These are phyloP conservation scores for Heterocephalus glaber DNA, from an alignment of 2,113 vertebrate species.

Conservation along the genomic window DNA sequence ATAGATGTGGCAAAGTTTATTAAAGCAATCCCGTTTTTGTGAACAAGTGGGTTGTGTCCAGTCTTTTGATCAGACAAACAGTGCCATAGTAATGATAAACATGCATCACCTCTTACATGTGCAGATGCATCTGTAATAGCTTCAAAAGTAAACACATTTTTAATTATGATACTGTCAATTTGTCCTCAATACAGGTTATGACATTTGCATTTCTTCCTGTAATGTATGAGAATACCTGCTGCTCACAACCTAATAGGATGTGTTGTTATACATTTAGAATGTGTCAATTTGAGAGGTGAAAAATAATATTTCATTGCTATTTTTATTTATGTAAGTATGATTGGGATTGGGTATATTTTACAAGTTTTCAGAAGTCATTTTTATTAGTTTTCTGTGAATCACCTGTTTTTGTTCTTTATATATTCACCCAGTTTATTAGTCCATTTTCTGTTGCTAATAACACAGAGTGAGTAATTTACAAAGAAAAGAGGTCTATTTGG, in stretches of 20 bases:
- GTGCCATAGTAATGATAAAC: slow-evolving; percentile 4
- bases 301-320: slow-evolving; percentile 4
- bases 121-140: background rate
- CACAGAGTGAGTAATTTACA: background rate
- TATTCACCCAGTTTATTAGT: background rate
- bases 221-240: background rate
- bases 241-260: background rate
- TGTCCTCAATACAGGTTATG: background rate
- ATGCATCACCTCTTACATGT: slow-evolving; percentile 7
- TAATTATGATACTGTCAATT: slow-evolving; percentile 20
- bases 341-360: background rate
- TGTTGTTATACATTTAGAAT: background rate
- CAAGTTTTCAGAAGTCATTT: background rate
- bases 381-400: background rate
- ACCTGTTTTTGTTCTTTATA: background rate
- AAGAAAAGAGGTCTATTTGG: background rate
- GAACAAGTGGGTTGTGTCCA: background rate
- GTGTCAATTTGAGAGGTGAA: slow-evolving; percentile 2
- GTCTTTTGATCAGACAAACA: slow-evolving; percentile 27
- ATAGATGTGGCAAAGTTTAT: background rate
- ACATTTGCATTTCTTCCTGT: slow-evolving; percentile 22
- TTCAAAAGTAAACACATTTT: slow-evolving; percentile 53
- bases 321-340: slow-evolving; percentile 27
- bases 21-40: background rate
- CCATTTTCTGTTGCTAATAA: background rate